Base-by-base conservation (phyloP, 2,888 invertebrate genomes). In the Eledona agricola region DNA sequence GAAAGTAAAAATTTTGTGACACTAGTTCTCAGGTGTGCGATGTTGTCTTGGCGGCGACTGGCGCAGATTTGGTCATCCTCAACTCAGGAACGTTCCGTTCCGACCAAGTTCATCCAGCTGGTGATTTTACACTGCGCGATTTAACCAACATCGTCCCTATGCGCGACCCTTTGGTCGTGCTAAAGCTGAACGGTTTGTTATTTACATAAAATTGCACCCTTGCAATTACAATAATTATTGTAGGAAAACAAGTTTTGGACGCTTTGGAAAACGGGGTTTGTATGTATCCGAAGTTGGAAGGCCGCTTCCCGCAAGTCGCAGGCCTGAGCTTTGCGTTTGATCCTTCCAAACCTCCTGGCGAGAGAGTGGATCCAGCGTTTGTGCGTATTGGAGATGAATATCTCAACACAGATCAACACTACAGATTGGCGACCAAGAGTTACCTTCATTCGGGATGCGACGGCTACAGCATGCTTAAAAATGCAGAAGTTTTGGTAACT, bases 31-130 rank as follows among this genome's bases (percentile, higher is more conserved):
- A 78, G 74, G 75, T 90, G 31, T 89, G 89, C 67, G 89, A 90
- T 71, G 86, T 93, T 5, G 83, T 93, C 51, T 76, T 94, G 51
- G 89, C 93, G 0, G 89, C 92, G 4, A 90, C 92, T 0, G 88
- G 90, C 0, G 91, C 93, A 0, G 94, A 95, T 72, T 79, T 92
- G 37, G 91, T 92, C 4, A 75, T 95, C 7, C 77, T 95, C 26
- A 95, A 95, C 77, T 92, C 93, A 0, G 94, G 92, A n/a, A 91
- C 91, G 7, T 83, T 92, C 60, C 77, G 91, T 29, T 89, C 89
- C 2, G 91, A 92, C 62, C 83, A 83, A 78, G 83, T 91, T 1
- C 93, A 94, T 76, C 84, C 88, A 0, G 87, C 88, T 0, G 94
- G 95, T 0, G 86, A 88, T 38, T 95, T 95, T 75, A 90, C 86